Evolutionary conservation across 2,113 vertebrate species (phyloP).

Genomic region (Ariopsis seemanni): DNA sequence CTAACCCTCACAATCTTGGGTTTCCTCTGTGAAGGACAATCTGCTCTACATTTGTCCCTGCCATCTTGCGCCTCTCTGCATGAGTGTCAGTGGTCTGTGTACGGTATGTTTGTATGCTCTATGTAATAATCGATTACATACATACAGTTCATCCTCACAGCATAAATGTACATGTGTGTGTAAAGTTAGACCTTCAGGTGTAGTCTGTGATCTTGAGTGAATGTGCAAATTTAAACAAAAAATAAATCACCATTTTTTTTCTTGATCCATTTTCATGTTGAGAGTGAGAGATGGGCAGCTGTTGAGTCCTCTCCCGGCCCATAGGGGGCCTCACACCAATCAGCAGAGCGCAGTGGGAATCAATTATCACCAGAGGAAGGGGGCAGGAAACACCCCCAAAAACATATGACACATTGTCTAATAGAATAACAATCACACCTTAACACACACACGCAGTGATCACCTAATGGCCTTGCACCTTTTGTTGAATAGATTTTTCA

Average conservation of each 20-base stretch:
- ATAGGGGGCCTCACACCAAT: constrained; percentile 83
- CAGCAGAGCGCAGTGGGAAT: constrained; percentile 78
- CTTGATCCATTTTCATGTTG: constrained; percentile 25
- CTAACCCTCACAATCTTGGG: constrained; percentile 39
- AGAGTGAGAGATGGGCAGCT: constrained; percentile 62
- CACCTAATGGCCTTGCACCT: constrained; percentile 37
- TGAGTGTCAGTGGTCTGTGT: constrained; percentile 49
- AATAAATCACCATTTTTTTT: not conserved
- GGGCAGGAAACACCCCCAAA: constrained; percentile 73
- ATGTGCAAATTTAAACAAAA: not conserved
- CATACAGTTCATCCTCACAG: not conserved
- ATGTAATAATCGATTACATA: not conserved
- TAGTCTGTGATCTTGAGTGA: not conserved
- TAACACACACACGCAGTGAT: constrained; percentile 39
- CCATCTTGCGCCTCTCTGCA: constrained; percentile 72
- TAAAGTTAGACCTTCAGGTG: not conserved
- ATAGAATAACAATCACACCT: constrained; percentile 74
- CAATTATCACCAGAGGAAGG: constrained; percentile 83
- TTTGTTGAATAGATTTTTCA: constrained; percentile 34
- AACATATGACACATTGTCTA: constrained; percentile 70
- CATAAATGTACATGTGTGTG: not conserved
- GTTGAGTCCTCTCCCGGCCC: constrained; percentile 67
- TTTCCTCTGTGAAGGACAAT: constrained; percentile 67
- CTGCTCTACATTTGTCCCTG: constrained; percentile 71
- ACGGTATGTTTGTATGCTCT: constrained; percentile 41